These are phyloP conservation scores for Crocallis elinguaria DNA, from an alignment of 2,888 invertebrate species.

Conservation along the genomic window DNA sequence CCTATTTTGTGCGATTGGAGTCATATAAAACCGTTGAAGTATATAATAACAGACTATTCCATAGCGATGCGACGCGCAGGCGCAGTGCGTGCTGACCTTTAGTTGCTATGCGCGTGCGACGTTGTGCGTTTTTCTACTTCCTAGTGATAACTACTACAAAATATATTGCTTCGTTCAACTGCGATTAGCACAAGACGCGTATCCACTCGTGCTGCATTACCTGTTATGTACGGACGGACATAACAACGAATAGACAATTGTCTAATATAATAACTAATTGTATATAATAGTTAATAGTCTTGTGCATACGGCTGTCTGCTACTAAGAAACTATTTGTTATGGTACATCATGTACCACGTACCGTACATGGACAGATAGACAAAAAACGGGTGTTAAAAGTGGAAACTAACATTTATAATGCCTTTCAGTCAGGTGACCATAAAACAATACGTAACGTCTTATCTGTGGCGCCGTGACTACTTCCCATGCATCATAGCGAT, in stretches of 20 bases:
- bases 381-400: too few species aligned
- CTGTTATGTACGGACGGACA: background rate
- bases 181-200: background rate
- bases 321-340: too few species aligned
- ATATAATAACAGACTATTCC: conserved; percentile 2
- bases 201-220: background rate
- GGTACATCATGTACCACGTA: too few species aligned
- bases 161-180: background rate
- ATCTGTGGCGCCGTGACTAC: background rate
- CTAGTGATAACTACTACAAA: background rate
- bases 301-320: too few species aligned
- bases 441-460: background rate
- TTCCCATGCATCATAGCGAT: background rate
- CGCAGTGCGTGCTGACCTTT: background rate
- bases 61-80: background rate
- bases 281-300: too few species aligned
- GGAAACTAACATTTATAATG: too few species aligned
- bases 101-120: conserved; percentile 4
- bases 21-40: background rate
- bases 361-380: too few species aligned
- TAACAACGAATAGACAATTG: background rate
- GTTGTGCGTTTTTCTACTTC: background rate
- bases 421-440: too few species aligned
- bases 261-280: too few species aligned
- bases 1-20: background rate